A percentile compares a stretch with the other conserved stretches of the same genome.
phyloP scores from a whole-genome alignment of 2,113 vertebrate species.

The Ivindomyrus marchei region DNA sequence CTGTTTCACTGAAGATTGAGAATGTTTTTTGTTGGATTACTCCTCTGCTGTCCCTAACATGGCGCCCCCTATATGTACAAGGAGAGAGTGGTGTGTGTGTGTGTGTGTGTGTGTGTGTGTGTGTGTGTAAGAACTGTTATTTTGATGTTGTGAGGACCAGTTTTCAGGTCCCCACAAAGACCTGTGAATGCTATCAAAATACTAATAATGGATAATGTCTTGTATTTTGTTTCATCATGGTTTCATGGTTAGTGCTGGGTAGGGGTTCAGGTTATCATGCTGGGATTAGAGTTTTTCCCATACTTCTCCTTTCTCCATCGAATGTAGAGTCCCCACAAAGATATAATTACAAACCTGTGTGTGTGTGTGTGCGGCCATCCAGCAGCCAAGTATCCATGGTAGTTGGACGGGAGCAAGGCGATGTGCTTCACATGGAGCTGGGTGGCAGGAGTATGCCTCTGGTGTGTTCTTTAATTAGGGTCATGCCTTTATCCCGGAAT shows the following conservation, averaged over 20 bases:
- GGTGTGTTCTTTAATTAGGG: slow-evolving; percentile 26
- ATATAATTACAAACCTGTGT: too few species aligned
- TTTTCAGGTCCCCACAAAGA: too few species aligned
- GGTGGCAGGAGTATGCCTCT: neutral
- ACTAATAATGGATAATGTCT: too few species aligned
- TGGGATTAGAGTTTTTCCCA: too few species aligned
- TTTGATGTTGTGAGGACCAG: too few species aligned
- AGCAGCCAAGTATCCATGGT: neutral
- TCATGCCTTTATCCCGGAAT: slow-evolving; percentile 19
- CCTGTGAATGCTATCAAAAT: too few species aligned
- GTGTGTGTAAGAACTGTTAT: neutral
- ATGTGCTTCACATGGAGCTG: neutral
- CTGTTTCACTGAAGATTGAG: neutral
- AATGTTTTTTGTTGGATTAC: neutral
- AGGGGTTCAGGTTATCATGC: too few species aligned
- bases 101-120: neutral
- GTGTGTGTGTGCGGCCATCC: neutral
- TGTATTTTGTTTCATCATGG: too few species aligned
- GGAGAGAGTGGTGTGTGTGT: neutral
- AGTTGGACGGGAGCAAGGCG: slow-evolving; percentile 1
- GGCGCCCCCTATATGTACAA: neutral
- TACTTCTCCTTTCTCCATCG: too few species aligned
- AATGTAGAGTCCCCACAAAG: too few species aligned
- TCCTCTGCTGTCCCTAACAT: neutral
- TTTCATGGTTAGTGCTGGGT: too few species aligned